A percentile compares a stretch with the other conserved stretches of the same genome.
phyloP scores from a whole-genome alignment of 2,797 vertebrate species.

The Glyptemys insculpta region DNA sequence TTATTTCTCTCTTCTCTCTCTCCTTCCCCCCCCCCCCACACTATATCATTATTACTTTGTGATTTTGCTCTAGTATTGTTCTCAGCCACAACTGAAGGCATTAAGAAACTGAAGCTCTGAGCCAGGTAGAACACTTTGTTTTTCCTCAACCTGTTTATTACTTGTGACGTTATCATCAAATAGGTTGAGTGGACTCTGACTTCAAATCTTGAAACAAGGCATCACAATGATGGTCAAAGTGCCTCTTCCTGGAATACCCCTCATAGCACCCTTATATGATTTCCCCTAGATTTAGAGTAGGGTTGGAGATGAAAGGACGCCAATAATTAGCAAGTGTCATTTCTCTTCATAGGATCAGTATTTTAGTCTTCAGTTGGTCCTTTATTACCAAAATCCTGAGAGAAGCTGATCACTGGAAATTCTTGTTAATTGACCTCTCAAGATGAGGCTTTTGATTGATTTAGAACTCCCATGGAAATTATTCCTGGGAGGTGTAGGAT shows the following conservation, averaged over 20 bases:
- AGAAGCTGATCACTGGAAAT: not conserved
- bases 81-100: not conserved
- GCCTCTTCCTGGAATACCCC: not conserved
- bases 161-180: not conserved
- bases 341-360: not conserved
- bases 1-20: not conserved
- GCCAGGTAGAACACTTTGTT: not conserved
- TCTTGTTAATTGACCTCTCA: not conserved
- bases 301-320: not conserved
- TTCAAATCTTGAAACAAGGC: not conserved
- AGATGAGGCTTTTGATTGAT: not conserved
- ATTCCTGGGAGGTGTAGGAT: not conserved
- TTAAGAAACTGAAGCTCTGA: not conserved
- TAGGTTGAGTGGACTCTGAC: not conserved
- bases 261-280: fast-evolving
- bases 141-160: not conserved
- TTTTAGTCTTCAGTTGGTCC: not conserved
- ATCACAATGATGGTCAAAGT: not conserved
- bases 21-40: not conserved
- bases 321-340: not conserved
- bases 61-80: not conserved
- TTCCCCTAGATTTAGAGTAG: not conserved
- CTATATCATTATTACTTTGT: not conserved
- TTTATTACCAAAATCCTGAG: not conserved
- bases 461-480: not conserved